A percentile compares a stretch with the other conserved stretches of the same genome.
Evolutionary conservation across 1,140 invertebrate genomes (phyloP).

Genomic region (Papilio polytes): DNA sequence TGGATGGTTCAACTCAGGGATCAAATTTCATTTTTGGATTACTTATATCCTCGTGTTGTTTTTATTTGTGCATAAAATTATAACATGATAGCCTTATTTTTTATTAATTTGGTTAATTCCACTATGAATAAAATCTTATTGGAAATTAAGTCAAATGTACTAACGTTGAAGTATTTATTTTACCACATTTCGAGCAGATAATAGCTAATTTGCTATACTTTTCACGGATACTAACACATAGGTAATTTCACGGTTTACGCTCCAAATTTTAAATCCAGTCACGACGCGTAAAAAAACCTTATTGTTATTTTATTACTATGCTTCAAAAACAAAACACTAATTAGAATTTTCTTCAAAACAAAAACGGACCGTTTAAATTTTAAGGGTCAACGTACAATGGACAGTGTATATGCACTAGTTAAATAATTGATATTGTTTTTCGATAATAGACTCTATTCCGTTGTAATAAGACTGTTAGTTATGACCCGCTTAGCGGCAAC

Average conservation of each 20-base stretch:
- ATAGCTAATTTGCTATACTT: constrained; percentile 42
- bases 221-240: constrained; percentile 38
- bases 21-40: constrained; percentile 14
- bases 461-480: constrained; percentile 4
- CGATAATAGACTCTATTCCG: constrained; percentile 22
- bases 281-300: constrained; percentile 43
- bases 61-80: constrained; percentile 2
- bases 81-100: constrained; percentile 19
- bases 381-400: constrained; percentile 59
- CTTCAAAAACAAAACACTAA: constrained; percentile 54
- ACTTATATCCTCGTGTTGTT: background rate
- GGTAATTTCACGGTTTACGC: constrained; percentile 49
- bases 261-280: constrained; percentile 47
- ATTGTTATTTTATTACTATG: constrained; percentile 44
- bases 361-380: constrained; percentile 59
- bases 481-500: background rate
- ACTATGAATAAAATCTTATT: background rate
- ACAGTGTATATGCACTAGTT: constrained; percentile 71
- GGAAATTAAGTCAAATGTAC: background rate
- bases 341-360: constrained; percentile 54
- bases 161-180: constrained; percentile 13
- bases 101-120: background rate
- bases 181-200: background rate
- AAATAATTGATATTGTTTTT: constrained; percentile 43
- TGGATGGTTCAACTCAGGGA: constrained; percentile 29